Evolutionary conservation across 2,888 invertebrate genomes (phyloP).

Genomic region (Conomelus anceps): DNA sequence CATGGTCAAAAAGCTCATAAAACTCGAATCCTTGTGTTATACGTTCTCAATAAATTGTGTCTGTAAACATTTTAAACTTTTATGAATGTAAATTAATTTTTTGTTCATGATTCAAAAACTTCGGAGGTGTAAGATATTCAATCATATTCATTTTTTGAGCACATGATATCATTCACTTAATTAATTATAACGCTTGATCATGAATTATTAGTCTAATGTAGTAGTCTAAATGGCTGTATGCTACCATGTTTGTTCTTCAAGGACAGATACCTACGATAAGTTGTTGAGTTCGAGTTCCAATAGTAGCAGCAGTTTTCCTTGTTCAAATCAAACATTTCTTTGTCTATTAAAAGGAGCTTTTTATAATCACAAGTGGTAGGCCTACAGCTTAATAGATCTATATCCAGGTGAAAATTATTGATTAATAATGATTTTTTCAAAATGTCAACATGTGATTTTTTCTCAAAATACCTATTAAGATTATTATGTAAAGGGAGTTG

Average conservation of each 20-base stretch:
- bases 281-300: neutral
- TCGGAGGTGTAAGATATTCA: neutral
- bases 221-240: neutral
- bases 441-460: no score
- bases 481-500: no score
- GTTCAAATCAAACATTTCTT: neutral
- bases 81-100: neutral
- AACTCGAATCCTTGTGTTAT: neutral
- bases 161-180: neutral
- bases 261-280: neutral
- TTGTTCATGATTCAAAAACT: neutral
- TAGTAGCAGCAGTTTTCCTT: neutral
- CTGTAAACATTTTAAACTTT: neutral
- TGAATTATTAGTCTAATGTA: neutral
- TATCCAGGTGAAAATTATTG: neutral
- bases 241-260: neutral
- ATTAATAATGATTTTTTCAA: no score
- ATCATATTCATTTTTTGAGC: neutral
- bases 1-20: neutral
- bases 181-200: neutral
- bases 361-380: neutral
- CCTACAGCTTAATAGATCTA: neutral
- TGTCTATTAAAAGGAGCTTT: neutral
- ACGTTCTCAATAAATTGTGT: neutral
- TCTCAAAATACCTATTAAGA: no score